phyloP scores from a whole-genome alignment of 2,113 vertebrate genomes.

The Alaudala cheleensis region DNA sequence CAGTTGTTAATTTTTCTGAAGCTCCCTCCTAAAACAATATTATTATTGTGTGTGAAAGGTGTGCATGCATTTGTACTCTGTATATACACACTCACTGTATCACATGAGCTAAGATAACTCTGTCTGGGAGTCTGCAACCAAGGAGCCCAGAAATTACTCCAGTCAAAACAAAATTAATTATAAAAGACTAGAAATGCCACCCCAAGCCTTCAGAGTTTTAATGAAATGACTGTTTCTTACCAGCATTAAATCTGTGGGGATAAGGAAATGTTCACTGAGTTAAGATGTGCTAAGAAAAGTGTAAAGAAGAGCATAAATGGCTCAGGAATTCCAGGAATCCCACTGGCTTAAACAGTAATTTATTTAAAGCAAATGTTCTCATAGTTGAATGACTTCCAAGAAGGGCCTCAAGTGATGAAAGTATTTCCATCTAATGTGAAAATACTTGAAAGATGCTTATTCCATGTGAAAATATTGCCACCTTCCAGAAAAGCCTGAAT shows the following conservation, averaged over 20 bases:
- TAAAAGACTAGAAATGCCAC: not conserved
- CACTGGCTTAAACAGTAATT: conserved; percentile 14
- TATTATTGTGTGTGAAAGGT: not conserved
- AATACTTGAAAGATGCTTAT: conserved; percentile 23
- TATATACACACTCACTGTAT: not conserved
- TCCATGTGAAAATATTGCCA: conserved; percentile 24
- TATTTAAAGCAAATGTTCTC: conserved; percentile 49
- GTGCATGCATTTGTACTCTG: not conserved
- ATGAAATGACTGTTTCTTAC: conserved; percentile 20
- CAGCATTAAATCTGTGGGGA: not conserved
- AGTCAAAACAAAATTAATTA: not conserved
- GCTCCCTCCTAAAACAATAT: not conserved
- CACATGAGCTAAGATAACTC: not conserved
- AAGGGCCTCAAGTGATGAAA: conserved; percentile 35
- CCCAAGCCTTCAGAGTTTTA: not conserved
- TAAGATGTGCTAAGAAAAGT: conserved; percentile 27
- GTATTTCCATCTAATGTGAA: conserved; percentile 21
- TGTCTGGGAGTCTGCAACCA: not conserved
- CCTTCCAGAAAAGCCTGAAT: conserved; percentile 3
- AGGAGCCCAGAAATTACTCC: not conserved
- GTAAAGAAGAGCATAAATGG: conserved; percentile 19
- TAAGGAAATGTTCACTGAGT: not conserved
- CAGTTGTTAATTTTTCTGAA: not conserved
- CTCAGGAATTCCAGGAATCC: conserved; percentile 48
- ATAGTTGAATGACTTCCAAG: conserved; percentile 46